Percentiles rank a stretch among this genome's conserved stretches.
Evolutionary conservation across 2,113 vertebrate species (phyloP).

Genomic region (Otolemur garnettii): DNA sequence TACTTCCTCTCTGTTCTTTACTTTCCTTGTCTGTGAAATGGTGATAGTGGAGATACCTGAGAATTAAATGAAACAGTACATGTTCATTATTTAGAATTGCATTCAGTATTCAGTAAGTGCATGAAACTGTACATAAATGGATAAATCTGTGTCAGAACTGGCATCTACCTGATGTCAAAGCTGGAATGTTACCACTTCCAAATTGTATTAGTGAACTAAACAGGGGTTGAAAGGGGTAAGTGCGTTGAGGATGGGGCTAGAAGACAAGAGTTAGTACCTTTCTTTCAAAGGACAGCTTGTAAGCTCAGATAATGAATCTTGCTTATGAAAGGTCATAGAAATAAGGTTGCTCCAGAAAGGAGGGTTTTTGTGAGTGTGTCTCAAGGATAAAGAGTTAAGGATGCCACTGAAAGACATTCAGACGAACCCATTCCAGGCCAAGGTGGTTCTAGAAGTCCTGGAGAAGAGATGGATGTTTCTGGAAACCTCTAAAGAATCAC

Average conservation of each 20-base stretch:
- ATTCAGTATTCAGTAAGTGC: neutral
- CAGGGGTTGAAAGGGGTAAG: neutral
- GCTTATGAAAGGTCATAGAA: neutral
- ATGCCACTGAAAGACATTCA: neutral
- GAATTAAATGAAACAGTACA: slow-evolving; percentile 9
- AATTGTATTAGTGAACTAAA: neutral
- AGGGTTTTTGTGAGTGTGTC: slow-evolving; percentile 11
- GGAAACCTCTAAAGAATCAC: too few relatives aligned
- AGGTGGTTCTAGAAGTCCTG: too few relatives aligned
- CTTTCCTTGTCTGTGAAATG: neutral
- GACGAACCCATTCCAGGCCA: neutral
- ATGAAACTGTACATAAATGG: neutral
- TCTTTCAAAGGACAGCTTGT: neutral
- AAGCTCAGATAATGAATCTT: neutral
- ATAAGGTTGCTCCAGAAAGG: neutral
- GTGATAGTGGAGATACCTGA: neutral
- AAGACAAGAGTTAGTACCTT: neutral
- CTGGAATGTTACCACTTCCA: neutral
- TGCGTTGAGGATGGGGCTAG: neutral
- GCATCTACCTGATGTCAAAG: neutral
- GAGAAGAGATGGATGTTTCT: too few relatives aligned
- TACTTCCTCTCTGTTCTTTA: neutral
- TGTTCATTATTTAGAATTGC: neutral
- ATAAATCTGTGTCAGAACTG: neutral
- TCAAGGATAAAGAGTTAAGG: neutral